Evolutionary conservation across 2,888 invertebrate species (phyloP), one percentile per base, ranked within the genome.

Genomic region (Bombyx huttoni): DNA sequence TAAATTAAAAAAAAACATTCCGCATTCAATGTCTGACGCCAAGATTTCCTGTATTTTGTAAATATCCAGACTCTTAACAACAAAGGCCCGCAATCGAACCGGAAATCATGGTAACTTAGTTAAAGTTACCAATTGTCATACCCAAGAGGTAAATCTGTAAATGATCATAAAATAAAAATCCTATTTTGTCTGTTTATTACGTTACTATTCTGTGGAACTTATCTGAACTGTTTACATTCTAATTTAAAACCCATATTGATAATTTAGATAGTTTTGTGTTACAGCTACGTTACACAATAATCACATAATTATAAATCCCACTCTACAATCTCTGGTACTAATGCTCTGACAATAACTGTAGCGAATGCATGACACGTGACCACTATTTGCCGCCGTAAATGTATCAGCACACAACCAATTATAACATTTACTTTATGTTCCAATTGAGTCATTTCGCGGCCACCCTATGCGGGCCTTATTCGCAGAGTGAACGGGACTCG

Each of bases 301-400:
- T 80, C 85, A 87, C 81, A 58, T 83, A 76, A 69, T 86, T 77
- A 70, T 67, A 67, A 62, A 69, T 66, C 71, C 73, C 69, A 72
- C 81, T 75, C 68, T 50, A 55, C 40, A 40, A 60, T 69, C 68
- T 78, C 77, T 73, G 67, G 70, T 54, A 56, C 67, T 71, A 72
- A 70, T 70, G 72, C 75, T 72, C 65, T 67, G 69, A 65, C 81
- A 82, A 85, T 85, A 40, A 40, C 40, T 85, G 78, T 78, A 67
- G 78, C 80, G 78, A 82, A 83, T 81, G 73, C 62, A 57, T 62
- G 75, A 54, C 87, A 87, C 87, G 87, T 86, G 87, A 85, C 87
- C 85, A 69, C 78, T 81, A 84, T 86, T 85, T 80, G 78, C 66
- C 64, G 67, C 72, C 70, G 68, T 78, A 74, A 81, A 76, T 70